Percentiles rank a stretch among this genome's conserved stretches.
These are phyloP conservation scores for Rotaria sp. DNA, from an alignment of 2,888 invertebrate species.

Conservation along the genomic window DNA sequence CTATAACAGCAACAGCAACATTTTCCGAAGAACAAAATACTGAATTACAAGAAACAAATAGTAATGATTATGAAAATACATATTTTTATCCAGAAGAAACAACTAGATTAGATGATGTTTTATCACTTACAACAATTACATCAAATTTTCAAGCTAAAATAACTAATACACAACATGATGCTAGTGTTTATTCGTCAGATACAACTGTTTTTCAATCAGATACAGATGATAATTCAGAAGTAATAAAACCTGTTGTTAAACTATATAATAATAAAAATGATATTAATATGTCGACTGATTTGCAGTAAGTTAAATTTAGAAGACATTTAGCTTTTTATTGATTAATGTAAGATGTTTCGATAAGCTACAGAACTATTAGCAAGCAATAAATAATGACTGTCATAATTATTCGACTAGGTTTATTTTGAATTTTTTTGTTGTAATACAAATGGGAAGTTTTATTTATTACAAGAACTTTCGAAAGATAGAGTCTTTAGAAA, in stretches of 20 bases:
- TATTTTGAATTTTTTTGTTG: no score
- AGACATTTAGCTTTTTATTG: no score
- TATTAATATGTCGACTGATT: not conserved
- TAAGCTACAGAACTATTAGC: no score
- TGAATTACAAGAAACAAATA: not conserved
- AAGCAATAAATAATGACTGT: no score
- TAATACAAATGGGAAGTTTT: no score
- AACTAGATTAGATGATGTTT: not conserved
- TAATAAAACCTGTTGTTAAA: not conserved
- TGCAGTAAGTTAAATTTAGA: not conserved
- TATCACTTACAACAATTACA: conserved; percentile 5
- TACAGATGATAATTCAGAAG: not conserved
- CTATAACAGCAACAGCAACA: not conserved
- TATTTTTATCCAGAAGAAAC: conserved; percentile 9
- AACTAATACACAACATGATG: not conserved
- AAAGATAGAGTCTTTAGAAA: no score
- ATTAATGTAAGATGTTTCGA: no score
- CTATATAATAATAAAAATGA: not conserved
- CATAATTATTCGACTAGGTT: no score
- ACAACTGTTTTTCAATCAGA: conserved; percentile 1
- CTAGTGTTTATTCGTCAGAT: not conserved
- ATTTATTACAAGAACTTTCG: no score
- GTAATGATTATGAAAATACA: not conserved
- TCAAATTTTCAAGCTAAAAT: not conserved
- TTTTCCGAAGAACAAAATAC: not conserved